phyloP scores from a whole-genome alignment of 2,113 vertebrate genomes.

The Australoheros scitulus region DNA sequence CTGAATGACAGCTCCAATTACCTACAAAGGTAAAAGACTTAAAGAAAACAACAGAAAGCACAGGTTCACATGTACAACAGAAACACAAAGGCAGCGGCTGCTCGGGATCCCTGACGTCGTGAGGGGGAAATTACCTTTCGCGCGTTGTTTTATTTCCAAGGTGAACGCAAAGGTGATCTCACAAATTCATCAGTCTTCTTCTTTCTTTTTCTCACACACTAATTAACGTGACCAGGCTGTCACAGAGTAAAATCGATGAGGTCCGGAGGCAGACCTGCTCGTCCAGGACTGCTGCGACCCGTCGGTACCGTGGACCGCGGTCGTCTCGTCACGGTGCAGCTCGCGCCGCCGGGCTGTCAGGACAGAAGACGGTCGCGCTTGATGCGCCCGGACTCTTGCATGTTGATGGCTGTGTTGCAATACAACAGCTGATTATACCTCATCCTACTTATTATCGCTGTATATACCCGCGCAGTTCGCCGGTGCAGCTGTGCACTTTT shows the following conservation, averaged over 20 bases:
- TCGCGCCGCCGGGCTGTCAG: constrained; percentile 38
- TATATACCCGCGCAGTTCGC: constrained; percentile 4
- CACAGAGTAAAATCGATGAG: background rate
- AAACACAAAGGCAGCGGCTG: background rate
- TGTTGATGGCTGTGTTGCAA: background rate
- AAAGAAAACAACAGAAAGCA: background rate
- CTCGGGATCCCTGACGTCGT: background rate
- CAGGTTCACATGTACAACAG: background rate
- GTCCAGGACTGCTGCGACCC: constrained; percentile 27
- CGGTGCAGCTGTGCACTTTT: constrained; percentile 28
- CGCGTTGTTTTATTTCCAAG: constrained; percentile 47
- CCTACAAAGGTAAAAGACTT: background rate
- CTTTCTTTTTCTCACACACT: background rate
- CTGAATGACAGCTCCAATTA: constrained; percentile 14
- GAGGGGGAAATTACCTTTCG: constrained; percentile 48
- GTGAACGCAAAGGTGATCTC: constrained; percentile 67
- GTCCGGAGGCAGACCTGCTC: background rate
- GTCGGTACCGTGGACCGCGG: constrained; percentile 28
- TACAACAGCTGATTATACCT: background rate
- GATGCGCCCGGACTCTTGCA: constrained; percentile 31
- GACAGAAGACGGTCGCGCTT: constrained; percentile 37
- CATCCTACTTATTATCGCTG: background rate
- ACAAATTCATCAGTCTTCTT: constrained; percentile 16
- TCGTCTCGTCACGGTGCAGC: constrained; percentile 39
- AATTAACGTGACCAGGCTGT: background rate